Evolutionary conservation across 2,888 invertebrate genomes (phyloP), one percentile per base, ranked within the genome.

Genomic region (Ennomos fuscantarius): DNA sequence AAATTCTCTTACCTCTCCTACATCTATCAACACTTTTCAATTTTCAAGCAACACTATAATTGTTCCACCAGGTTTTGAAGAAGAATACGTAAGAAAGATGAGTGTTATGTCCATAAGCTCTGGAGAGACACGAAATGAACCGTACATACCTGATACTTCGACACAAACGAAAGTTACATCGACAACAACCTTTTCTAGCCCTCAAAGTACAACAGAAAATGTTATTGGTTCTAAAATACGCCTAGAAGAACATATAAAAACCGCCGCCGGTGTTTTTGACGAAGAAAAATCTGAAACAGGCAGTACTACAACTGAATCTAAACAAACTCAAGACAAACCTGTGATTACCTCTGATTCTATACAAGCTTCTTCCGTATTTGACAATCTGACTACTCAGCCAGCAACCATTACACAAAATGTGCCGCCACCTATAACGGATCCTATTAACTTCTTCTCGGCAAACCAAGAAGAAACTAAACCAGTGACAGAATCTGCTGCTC

Each of bases 21-120:
- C 77, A 8, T 59, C 56, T 9, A 53, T 66, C 9, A 67, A 65
- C 9, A 60, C 62, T 35, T 55, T 66, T 65, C 41, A 70, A 56
- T 52, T 56, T 32, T 34, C 43, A 10, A 9, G 10, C 37, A 43
- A 44, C 32, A 11, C 12, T 1, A 42, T 54, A 36, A 70, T 78
- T 2, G 76, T 88, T 37, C 90, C 90, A 0, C 89, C 89, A 9
- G 90, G 90, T 0, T 90, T 89, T 45, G 89, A 90, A 76, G 82
- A 84, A n/a, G 85, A 87, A 61, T 84, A 66, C 13, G 70, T 60
- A 9, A 68, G 66, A 10, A 70, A 63, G 63, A 2, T 59, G 60
- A 37, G 61, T 59, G 31, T 64, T 64, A 34, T 50, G 56, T 34
- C 65, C 63, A 11, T 57, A 49, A 51, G 49, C 58, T 48, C 46